Evolutionary conservation across 2,113 vertebrate species (phyloP), one percentile per base, ranked within the genome.

Genomic region (Sisor rabdophorus): DNA sequence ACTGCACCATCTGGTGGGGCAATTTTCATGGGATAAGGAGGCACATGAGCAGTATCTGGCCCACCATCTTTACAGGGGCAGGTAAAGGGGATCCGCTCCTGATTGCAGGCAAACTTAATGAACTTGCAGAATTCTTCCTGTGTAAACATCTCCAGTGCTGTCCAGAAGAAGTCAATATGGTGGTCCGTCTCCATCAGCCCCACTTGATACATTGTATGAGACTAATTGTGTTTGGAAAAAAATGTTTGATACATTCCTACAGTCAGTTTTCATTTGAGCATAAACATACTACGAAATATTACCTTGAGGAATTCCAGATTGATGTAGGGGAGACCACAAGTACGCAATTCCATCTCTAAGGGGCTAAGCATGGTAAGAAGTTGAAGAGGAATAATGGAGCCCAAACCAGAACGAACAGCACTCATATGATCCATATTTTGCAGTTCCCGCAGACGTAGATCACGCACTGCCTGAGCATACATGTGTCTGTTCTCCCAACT

Each of bases 111-210:
- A 0, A 99, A 99, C 89, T 99, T 98, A 71, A 99, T 96, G 90
- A 99, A 99, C 87, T 96, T 98, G 91, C 96, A 98, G 76, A 98
- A 95, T 86, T 99, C 97, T 91, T 99, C 97, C 89, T 98, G 97
- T 0, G 96, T 93, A 87, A 99, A 98, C 90, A 92, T 93, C 89
- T 98, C 96, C 81, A 99, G 79, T 0, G 96, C 96, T 0, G 92
- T 93, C 97, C 97, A 99, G 93, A 99, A 99, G 82, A 95, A 98
- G 88, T 98, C 96, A 0, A 99, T 98, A 89, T 99, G 97, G 87
- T 96, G 96, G 81, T 99, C 97, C 0, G 96, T 98, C 84, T 98
- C 96, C 96, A 98, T 99, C 83, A 99, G 88, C 2, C 96, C 97
- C 79, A 98, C 97, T 87, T 99, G 97, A 87, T 99, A 99, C 96